Base-by-base conservation (phyloP, 2,797 vertebrate species). In the Paedocypris micromegethes region DNA sequence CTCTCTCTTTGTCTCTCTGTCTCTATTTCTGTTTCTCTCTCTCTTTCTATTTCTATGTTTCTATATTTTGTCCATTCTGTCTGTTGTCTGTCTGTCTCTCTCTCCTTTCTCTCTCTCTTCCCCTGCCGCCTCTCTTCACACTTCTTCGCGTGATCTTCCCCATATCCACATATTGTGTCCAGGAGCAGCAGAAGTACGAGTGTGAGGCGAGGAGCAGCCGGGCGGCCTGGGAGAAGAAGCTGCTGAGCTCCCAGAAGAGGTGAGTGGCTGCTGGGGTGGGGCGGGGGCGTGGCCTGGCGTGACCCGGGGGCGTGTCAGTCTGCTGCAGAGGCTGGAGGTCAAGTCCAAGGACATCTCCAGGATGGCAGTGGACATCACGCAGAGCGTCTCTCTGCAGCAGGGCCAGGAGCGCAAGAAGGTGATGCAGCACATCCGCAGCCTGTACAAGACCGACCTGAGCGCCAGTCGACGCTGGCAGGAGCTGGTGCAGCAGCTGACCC, bases 281-380 rank as follows among this genome's bases (percentile, higher is more conserved):
- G 23, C 23, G 23, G 23, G 23, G 23, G 23, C 23, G 23, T 23
- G 23, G 23, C 23, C 23, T 23, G 23, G 23, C 23, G 23, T 23
- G 23, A 23, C 23, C 23, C 23, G 23, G 23, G 23, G 23, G 23
- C 3, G 4, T 49, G 39, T 54, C 83, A 99, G 97, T 84, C 92
- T 99, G 56, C 91, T 98, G 82, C 95, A 97, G 84, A 92, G 97
- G 67, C 85, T 99, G 41, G 93, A 98, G 58, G 87, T 90, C 72
- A 98, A 95, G 82, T 94, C 93, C 61, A 98, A 96, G 85, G 94
- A 97, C 79, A 95, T 99, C 83, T 99, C 97, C 52, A 98, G 98
- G 90, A 94, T 93, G 67, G 96, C 97, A 40, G 94, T 93, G 45
- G 96, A 99, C 77, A 92, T 98, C 83, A 98, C 97, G n/a, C 97